Percentiles rank a stretch among this genome's conserved stretches.
These are phyloP conservation scores for Timema cristinae DNA, from an alignment of 2,888 invertebrate genomes.

Conservation along the genomic window DNA sequence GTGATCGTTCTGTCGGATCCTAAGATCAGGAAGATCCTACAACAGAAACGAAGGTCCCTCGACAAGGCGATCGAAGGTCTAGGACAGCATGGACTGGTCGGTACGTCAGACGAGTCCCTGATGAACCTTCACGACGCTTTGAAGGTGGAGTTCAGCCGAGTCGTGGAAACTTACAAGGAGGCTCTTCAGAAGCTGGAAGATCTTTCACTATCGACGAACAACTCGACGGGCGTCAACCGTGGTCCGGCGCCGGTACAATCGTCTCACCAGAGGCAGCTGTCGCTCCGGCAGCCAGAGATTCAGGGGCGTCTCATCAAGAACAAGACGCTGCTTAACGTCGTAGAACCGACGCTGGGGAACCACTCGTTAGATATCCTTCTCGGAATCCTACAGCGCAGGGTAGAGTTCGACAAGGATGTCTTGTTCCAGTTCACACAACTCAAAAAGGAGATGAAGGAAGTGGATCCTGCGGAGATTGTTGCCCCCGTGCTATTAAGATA, in stretches of 20 bases:
- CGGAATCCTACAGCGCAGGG: conserved; percentile 65
- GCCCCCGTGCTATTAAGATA: conserved; percentile 52
- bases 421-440: conserved; percentile 61
- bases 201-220: conserved; percentile 51
- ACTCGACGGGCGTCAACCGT: conserved; percentile 47
- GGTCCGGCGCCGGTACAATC: conserved; percentile 75
- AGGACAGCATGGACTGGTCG: conserved; percentile 78
- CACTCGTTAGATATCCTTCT: conserved; percentile 75
- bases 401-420: conserved; percentile 88
- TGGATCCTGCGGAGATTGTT: conserved; percentile 59
- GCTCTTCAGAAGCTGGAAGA: conserved; percentile 84
- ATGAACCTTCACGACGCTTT: conserved; percentile 77
- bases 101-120: conserved; percentile 51
- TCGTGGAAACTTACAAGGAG: conserved; percentile 42
- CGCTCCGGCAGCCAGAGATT: conserved; percentile 78
- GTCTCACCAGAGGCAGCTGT: conserved; percentile 84
- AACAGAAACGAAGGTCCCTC: conserved; percentile 64
- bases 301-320: conserved; percentile 89
- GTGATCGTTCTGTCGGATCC: conserved; percentile 51
- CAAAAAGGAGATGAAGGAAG: conserved; percentile 50
- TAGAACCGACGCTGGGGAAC: conserved; percentile 71
- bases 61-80: conserved; percentile 86
- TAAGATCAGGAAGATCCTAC: conserved; percentile 56
- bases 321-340: conserved; percentile 71
- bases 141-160: conserved; percentile 52